Conservation (phyloP, 2,113 vertebrate species). For the Pseudolaguvia tuberculata region DNA sequence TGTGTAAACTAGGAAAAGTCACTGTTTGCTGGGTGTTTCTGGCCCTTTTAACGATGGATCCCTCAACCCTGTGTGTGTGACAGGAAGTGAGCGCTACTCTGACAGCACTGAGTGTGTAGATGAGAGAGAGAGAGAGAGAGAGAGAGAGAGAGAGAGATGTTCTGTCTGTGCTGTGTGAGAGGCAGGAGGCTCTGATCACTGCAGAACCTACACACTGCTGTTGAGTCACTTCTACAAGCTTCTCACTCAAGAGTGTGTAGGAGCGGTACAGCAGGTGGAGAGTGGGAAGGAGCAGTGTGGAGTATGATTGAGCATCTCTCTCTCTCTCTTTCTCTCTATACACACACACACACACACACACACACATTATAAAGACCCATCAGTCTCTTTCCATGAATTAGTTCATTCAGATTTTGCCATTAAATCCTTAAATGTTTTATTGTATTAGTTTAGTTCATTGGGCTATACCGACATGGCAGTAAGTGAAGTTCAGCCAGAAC, state of each 20-base stretch:
- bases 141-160: background rate
- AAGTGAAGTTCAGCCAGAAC: no score
- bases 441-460: no score
- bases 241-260: conserved; percentile 47
- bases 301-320: conserved; percentile 32
- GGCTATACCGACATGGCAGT: no score
- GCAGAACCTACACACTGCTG: conserved; percentile 41
- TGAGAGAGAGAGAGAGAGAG: background rate
- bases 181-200: conserved; percentile 22
- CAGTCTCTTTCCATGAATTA: background rate
- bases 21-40: no score
- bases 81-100: background rate
- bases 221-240: conserved; percentile 51
- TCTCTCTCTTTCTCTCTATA: background rate
- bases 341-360: conserved; percentile 18
- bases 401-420: no score
- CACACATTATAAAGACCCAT: conserved; percentile 16
- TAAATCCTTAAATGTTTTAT: no score
- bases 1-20: no score
- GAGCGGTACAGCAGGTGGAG: conserved; percentile 45
- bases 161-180: conserved; percentile 9
- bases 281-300: conserved; percentile 45
- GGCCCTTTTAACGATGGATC: no score
- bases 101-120: background rate
- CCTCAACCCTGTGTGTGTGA: background rate